A percentile compares a stretch with the other conserved stretches of the same genome.
Conservation (phyloP, 2,113 vertebrate species). For the Sphyrna mokarran region DNA sequence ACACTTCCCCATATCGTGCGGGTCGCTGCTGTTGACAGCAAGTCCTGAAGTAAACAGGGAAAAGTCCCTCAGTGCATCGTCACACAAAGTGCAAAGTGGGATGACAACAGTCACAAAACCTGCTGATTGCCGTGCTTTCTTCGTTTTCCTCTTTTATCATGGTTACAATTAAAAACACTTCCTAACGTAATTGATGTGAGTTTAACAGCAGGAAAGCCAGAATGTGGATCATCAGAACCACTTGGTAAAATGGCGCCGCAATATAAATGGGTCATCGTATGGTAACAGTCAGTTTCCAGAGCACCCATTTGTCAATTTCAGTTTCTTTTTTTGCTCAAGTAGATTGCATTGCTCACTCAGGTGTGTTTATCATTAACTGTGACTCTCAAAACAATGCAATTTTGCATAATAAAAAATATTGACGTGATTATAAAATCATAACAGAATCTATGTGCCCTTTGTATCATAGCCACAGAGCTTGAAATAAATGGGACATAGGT, state of each 20-base stretch:
- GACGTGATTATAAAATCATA: not conserved
- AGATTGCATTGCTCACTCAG: not conserved
- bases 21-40: not conserved
- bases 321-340: not conserved
- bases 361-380: not conserved
- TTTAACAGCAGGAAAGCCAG: not conserved
- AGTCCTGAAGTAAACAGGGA: not conserved
- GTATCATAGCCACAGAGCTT: not conserved
- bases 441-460: not conserved
- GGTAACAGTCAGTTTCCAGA: not conserved
- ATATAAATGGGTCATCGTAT: not conserved
- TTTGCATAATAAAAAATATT: not conserved
- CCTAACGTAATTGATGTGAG: not conserved
- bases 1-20: not conserved
- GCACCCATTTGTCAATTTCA: not conserved
- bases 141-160: not conserved
- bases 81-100: not conserved
- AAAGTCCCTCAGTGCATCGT: not conserved
- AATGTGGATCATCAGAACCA: not conserved
- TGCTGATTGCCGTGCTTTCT: not conserved
- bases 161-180: not conserved
- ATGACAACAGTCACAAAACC: not conserved
- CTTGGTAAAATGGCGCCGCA: not conserved
- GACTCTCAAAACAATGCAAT: not conserved
- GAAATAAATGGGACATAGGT: not conserved